phyloP scores from a whole-genome alignment of 1,140 invertebrate species.

The Drosophila lini region DNA sequence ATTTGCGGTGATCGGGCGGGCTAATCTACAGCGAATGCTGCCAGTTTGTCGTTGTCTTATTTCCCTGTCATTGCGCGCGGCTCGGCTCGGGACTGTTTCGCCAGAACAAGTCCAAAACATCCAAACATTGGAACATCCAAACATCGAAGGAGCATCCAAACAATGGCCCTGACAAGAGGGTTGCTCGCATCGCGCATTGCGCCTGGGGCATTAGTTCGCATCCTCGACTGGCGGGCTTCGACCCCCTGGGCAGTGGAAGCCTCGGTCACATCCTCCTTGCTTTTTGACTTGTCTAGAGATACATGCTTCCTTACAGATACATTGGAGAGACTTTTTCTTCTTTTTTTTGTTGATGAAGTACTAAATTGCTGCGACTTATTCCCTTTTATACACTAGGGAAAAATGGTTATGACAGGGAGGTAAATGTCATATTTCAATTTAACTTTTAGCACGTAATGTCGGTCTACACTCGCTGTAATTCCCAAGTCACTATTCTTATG shows the following conservation, averaged over 20 bases:
- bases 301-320: conserved; percentile 38
- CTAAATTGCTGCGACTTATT: conserved; percentile 25
- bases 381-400: conserved; percentile 14
- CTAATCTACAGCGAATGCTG: conserved; percentile 58
- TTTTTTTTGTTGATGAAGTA: conserved; percentile 28
- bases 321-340: conserved; percentile 1
- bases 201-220: conserved; percentile 39
- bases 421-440: conserved; percentile 8
- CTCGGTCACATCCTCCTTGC: conserved; percentile 34
- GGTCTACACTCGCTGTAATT: background rate
- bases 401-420: background rate
- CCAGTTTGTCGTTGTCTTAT: conserved; percentile 52
- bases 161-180: conserved; percentile 52
- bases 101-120: conserved; percentile 30
- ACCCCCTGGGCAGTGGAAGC: conserved; percentile 51
- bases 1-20: conserved; percentile 51
- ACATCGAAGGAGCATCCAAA: conserved; percentile 33
- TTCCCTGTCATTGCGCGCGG: conserved; percentile 45
- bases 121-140: conserved; percentile 23
- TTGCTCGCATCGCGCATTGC: conserved; percentile 35
- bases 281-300: conserved; percentile 33
- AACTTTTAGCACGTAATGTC: background rate
- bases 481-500: background rate
- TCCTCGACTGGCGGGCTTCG: conserved; percentile 18
- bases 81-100: conserved; percentile 19